Evolutionary conservation across 1,140 invertebrate genomes (phyloP).

Genomic region (Lepidurus arcticus): DNA sequence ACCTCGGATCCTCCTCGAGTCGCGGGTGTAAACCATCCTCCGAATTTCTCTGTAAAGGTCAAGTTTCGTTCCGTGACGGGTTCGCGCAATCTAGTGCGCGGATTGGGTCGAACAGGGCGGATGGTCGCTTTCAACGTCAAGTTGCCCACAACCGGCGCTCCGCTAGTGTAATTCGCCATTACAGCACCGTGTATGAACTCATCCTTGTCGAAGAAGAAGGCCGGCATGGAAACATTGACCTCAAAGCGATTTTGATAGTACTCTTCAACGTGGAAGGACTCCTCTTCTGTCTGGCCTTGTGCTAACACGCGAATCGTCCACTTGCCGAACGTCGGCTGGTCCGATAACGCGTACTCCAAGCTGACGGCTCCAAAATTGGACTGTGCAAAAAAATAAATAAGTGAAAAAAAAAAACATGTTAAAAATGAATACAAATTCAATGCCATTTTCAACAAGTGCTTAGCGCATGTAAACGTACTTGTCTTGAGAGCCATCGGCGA

Average conservation of each 20-base stretch:
- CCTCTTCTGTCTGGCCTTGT: conserved; percentile 78
- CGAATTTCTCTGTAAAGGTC: conserved; percentile 29
- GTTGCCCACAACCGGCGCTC: conserved; percentile 74
- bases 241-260: conserved; percentile 89
- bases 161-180: conserved; percentile 89
- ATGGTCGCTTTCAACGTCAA: conserved; percentile 74
- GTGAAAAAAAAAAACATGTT: background rate
- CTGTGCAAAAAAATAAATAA: conserved; percentile 44
- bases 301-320: conserved; percentile 86
- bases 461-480: conserved; percentile 48
- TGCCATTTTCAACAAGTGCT: background rate
- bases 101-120: conserved; percentile 50
- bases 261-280: conserved; percentile 81
- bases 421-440: conserved; percentile 40
- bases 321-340: conserved; percentile 84
- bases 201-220: conserved; percentile 83
- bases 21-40: conserved; percentile 29
- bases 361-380: conserved; percentile 87
- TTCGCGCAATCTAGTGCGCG: conserved; percentile 30
- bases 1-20: conserved; percentile 31
- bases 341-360: conserved; percentile 78
- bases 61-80: conserved; percentile 31
- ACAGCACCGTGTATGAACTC: conserved; percentile 73
- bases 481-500: conserved; percentile 81
- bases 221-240: conserved; percentile 92